A percentile compares a stretch with the other conserved stretches of the same genome.
These are phyloP conservation scores for Etheostoma spectabile DNA, from an alignment of 2,113 vertebrate species.

Conservation along the genomic window DNA sequence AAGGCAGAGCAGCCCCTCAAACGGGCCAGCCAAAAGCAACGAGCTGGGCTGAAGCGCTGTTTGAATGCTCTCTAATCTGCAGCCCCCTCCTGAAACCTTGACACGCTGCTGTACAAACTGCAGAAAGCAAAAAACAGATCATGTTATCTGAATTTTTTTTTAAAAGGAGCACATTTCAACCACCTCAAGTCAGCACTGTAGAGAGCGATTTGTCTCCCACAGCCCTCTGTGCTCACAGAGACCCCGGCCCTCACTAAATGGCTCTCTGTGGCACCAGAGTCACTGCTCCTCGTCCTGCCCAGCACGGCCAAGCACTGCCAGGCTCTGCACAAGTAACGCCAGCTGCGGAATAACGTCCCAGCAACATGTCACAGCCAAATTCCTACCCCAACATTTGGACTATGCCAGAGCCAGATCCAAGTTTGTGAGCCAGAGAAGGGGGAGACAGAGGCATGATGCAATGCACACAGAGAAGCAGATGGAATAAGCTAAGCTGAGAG, in stretches of 20 bases:
- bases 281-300: slow-evolving; percentile 35
- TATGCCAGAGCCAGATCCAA: slow-evolving; percentile 66
- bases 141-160: too few species aligned
- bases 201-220: neutral
- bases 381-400: slow-evolving; percentile 66
- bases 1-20: slow-evolving; percentile 15
- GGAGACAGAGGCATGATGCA: slow-evolving; percentile 30
- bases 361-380: slow-evolving; percentile 68
- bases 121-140: neutral
- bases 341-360: slow-evolving; percentile 72
- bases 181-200: neutral
- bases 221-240: neutral
- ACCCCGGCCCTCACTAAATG: slow-evolving; percentile 17
- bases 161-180: neutral
- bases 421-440: slow-evolving; percentile 42
- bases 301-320: slow-evolving; percentile 37
- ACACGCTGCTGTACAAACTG: slow-evolving; percentile 7
- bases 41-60: slow-evolving; percentile 18
- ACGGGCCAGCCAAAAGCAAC: slow-evolving; percentile 6
- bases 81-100: slow-evolving; percentile 20
- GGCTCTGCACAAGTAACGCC: slow-evolving; percentile 56
- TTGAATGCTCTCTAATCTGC: slow-evolving; percentile 22
- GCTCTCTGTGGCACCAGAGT: slow-evolving; percentile 32
- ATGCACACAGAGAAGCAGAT: slow-evolving; percentile 66
- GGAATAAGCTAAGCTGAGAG: slow-evolving; percentile 59